Percentiles rank a stretch among this genome's conserved stretches.
Evolutionary conservation across 2,888 invertebrate genomes (phyloP).

Genomic region (Ormyrus labotus): DNA sequence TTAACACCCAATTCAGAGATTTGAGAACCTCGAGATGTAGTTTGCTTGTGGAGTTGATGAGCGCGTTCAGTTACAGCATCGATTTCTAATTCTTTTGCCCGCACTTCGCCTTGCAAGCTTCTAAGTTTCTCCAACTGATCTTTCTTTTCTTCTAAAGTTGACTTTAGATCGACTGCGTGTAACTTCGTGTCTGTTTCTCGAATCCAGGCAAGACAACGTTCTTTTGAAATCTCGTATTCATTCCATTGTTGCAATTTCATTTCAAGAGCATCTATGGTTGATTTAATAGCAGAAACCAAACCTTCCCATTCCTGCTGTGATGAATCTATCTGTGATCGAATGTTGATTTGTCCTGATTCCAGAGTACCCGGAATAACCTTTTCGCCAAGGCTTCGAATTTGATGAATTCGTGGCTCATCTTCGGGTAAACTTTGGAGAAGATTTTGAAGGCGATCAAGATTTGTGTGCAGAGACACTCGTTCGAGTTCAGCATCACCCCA

Average conservation of each 20-base stretch:
- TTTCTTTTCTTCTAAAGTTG: constrained; percentile 89
- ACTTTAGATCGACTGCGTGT: constrained; percentile 91
- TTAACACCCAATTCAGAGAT: constrained; percentile 94
- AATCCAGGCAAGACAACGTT: constrained; percentile 91
- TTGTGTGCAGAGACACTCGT: constrained; percentile 89
- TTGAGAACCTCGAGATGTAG: constrained; percentile 86
- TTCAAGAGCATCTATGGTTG: constrained; percentile 88
- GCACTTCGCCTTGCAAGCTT: constrained; percentile 89
- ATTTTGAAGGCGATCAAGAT: constrained; percentile 88
- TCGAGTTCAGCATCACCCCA: constrained; percentile 92
- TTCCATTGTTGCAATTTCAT: constrained; percentile 92
- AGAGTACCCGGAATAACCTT: constrained; percentile 92
- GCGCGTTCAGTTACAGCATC: constrained; percentile 94
- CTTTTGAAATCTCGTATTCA: constrained; percentile 91
- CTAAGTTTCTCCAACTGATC: constrained; percentile 88
- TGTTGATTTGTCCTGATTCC: constrained; percentile 88
- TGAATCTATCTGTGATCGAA: constrained; percentile 90
- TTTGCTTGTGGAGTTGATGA: constrained; percentile 86
- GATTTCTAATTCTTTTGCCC: constrained; percentile 93
- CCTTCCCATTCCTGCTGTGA: constrained; percentile 95
- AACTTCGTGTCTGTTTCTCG: constrained; percentile 91
- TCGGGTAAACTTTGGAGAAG: constrained; percentile 88
- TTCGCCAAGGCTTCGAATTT: constrained; percentile 89
- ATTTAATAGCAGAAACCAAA: constrained; percentile 84
- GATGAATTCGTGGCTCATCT: constrained; percentile 89